These are phyloP conservation scores for Engystomops pustulosus DNA, from an alignment of 2,113 vertebrate genomes.

Conservation along the genomic window DNA sequence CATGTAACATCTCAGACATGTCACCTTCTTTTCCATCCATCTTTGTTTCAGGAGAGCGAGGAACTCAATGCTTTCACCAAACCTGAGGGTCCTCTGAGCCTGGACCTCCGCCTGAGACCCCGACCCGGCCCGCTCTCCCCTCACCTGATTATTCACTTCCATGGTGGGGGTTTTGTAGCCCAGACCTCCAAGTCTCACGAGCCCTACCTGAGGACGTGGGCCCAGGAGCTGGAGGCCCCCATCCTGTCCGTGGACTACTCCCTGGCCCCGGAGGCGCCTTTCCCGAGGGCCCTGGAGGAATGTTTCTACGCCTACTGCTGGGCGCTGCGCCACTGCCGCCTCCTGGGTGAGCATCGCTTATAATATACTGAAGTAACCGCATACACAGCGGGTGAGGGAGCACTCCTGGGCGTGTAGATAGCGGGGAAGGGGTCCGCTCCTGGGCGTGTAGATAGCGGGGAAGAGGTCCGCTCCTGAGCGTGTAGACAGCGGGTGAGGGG, in stretches of 20 bases:
- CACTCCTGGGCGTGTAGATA: too few relatives aligned
- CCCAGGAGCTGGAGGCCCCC: constrained; percentile 84
- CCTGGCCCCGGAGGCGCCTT: constrained; percentile 88
- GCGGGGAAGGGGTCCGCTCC: too few relatives aligned
- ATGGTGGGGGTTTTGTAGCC: constrained; percentile 90
- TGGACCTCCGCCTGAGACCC: constrained; percentile 77
- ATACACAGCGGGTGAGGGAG: too few relatives aligned
- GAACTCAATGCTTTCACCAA: constrained; percentile 75
- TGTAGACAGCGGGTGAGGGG: too few relatives aligned
- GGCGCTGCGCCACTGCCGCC: constrained; percentile 82
- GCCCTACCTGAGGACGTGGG: constrained; percentile 90
- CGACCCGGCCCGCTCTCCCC: constrained; percentile 75
- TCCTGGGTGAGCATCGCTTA: constrained; percentile 75
- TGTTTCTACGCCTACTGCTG: constrained; percentile 94
- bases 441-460: too few relatives aligned
- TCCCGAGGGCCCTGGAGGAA: constrained; percentile 88
- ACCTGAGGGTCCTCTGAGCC: constrained; percentile 76
- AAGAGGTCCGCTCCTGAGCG: too few relatives aligned
- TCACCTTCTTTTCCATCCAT: background rate
- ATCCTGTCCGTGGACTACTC: constrained; percentile 91
- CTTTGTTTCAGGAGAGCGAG: constrained; percentile 80
- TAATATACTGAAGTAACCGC: too few relatives aligned
- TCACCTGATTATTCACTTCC: constrained; percentile 84
- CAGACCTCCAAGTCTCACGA: constrained; percentile 93
- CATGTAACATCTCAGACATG: too few relatives aligned